Percentiles rank a stretch among this genome's conserved stretches.
phyloP scores from a whole-genome alignment of 2,888 invertebrate genomes.

The Alitta virens region DNA sequence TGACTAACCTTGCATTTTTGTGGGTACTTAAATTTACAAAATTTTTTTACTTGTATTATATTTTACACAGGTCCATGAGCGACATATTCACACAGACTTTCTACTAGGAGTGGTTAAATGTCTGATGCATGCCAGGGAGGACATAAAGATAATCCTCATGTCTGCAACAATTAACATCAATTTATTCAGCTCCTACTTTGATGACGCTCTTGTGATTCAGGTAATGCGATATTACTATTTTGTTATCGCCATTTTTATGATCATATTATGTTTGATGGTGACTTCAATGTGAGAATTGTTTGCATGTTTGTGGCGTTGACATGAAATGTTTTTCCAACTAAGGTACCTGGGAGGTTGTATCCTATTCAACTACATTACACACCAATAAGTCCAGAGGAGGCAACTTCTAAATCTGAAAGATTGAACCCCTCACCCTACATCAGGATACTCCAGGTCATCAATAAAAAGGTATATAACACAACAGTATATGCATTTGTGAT shows the following conservation, averaged over 20 bases:
- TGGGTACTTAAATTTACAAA: too few relatives aligned
- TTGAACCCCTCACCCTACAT: constrained; percentile 93
- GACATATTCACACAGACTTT: constrained; percentile 80
- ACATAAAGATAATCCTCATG: constrained; percentile 88
- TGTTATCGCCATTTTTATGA: too few relatives aligned
- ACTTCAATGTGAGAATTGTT: too few relatives aligned
- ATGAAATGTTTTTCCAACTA: background rate
- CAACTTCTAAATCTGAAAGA: constrained; percentile 67
- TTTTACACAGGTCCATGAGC: constrained; percentile 71
- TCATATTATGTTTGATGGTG: too few relatives aligned
- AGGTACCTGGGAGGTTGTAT: constrained; percentile 93
- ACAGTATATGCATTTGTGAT: too few relatives aligned
- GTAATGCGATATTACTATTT: too few relatives aligned
- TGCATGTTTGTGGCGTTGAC: too few relatives aligned
- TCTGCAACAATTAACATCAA: constrained; percentile 97
- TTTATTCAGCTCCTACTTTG: constrained; percentile 89
- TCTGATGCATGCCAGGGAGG: constrained; percentile 71
- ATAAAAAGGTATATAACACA: constrained; percentile 31
- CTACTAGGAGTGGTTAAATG: constrained; percentile 92
- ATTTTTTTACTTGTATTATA: too few relatives aligned
- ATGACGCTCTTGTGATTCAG: constrained; percentile 69
- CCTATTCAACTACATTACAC: constrained; percentile 85
- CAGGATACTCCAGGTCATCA: constrained; percentile 74
- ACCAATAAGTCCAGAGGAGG: constrained; percentile 59
- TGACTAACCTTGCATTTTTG: too few relatives aligned